Percentiles rank a stretch among this genome's conserved stretches.
These are phyloP conservation scores for Panorpa germanica DNA, from an alignment of 2,888 invertebrate species.

Conservation along the genomic window DNA sequence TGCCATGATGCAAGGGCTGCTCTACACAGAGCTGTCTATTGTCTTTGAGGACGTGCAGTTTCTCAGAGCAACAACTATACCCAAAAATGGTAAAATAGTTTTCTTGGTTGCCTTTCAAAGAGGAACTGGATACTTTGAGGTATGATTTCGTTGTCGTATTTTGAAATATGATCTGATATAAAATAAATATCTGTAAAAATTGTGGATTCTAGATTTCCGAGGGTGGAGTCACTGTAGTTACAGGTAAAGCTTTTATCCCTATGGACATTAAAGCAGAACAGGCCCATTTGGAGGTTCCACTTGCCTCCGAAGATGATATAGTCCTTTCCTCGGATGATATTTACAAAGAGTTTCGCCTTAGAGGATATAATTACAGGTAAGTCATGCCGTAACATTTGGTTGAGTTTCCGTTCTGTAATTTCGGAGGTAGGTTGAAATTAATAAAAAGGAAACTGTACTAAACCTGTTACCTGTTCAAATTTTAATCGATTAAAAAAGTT, in stretches of 20 bases:
- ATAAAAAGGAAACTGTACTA: too few relatives aligned
- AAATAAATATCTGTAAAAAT: background rate
- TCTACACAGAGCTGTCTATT: slow-evolving; percentile 23
- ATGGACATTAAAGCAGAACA: slow-evolving; percentile 18
- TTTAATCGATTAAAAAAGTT: too few relatives aligned
- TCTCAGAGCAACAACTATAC: slow-evolving; percentile 34
- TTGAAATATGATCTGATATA: background rate
- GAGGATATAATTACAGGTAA: slow-evolving; percentile 35
- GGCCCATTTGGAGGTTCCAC: slow-evolving; percentile 11
- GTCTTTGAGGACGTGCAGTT: slow-evolving; percentile 25
- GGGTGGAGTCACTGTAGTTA: slow-evolving; percentile 22
- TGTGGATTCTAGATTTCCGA: slow-evolving; percentile 11
- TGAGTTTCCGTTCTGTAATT: too few relatives aligned
- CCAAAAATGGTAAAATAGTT: slow-evolving; percentile 21
- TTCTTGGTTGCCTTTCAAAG: slow-evolving; percentile 20
- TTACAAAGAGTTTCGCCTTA: slow-evolving; percentile 27
- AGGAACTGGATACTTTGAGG: too few relatives aligned
- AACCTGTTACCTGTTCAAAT: too few relatives aligned
- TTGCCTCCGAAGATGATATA: slow-evolving; percentile 1
- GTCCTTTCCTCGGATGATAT: slow-evolving; percentile 16
- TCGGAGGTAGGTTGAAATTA: too few relatives aligned
- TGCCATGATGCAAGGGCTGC: slow-evolving; percentile 22
- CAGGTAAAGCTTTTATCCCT: slow-evolving; percentile 22
- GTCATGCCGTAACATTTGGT: too few relatives aligned
- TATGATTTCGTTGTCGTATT: slow-evolving; percentile 9